Evolutionary conservation across 2,888 invertebrate genomes (phyloP).

Genomic region (Poecilus cupreus): DNA sequence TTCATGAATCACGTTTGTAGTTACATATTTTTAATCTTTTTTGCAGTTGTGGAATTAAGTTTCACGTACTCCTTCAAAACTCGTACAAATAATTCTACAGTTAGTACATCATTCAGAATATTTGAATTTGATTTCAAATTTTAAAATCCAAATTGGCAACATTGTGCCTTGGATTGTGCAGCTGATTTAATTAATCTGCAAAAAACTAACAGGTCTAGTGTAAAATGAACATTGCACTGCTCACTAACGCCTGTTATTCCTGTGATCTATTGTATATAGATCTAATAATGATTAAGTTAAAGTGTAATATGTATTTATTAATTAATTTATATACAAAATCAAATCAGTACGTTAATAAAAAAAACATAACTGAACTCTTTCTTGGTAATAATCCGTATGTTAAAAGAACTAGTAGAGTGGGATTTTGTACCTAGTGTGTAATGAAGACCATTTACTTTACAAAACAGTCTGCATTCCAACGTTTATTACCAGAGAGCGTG

Average conservation of each 20-base stretch:
- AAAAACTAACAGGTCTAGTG: conserved; percentile 22
- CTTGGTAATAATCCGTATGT: conserved; percentile 12
- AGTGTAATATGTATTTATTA: conserved; percentile 44
- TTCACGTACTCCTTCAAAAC: neutral
- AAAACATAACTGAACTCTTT: conserved; percentile 24
- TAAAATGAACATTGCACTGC: conserved; percentile 7
- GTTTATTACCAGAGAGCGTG: neutral
- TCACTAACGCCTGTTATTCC: conserved; percentile 44
- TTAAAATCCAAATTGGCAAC: conserved; percentile 35
- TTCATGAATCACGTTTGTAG: conserved; percentile 28
- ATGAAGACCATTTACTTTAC: neutral
- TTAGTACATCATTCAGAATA: neutral
- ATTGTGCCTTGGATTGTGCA: conserved; percentile 49
- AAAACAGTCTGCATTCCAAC: neutral
- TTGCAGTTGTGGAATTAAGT: neutral
- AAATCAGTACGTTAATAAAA: conserved; percentile 45
- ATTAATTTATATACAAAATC: conserved; percentile 42
- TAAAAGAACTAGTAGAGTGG: neutral
- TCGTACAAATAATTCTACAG: too few species aligned
- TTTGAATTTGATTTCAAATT: neutral
- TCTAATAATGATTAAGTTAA: conserved; percentile 44
- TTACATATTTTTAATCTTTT: neutral
- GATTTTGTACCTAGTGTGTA: neutral
- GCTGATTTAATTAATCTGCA: conserved; percentile 39
- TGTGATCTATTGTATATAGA: conserved; percentile 46